phyloP scores from a whole-genome alignment of 2,113 vertebrate species.

The Thunnus thynnus region DNA sequence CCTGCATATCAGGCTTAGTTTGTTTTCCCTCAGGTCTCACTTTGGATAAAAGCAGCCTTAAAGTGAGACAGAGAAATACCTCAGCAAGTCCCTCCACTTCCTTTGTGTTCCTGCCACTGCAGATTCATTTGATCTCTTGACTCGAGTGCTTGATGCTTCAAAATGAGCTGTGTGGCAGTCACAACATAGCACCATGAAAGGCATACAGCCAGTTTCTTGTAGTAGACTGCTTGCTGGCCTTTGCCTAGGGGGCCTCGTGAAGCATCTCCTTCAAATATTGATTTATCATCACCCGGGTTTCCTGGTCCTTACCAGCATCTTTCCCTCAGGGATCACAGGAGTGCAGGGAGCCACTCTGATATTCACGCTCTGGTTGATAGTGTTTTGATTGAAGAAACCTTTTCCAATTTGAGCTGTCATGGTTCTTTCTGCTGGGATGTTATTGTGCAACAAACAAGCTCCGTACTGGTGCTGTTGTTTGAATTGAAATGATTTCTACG shows the following conservation, averaged over 20 bases:
- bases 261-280: constrained; percentile 52
- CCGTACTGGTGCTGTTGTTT: neutral
- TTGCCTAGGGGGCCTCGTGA: neutral
- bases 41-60: constrained; percentile 21
- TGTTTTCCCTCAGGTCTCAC: constrained; percentile 39
- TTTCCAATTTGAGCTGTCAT: constrained; percentile 26
- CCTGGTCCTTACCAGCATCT: constrained; percentile 7
- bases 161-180: constrained; percentile 15
- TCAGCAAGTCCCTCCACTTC: neutral
- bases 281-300: constrained; percentile 45
- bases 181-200: neutral
- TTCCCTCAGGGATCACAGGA: constrained; percentile 31
- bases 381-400: constrained; percentile 28
- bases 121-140: neutral
- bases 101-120: neutral
- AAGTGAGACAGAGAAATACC: constrained; percentile 5
- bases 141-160: neutral
- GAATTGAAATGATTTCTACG: neutral
- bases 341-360: constrained; percentile 33
- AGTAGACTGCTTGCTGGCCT: constrained; percentile 1
- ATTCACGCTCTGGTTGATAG: neutral
- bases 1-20: constrained; percentile 28
- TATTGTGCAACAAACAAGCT: constrained; percentile 5
- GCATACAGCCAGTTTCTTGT: constrained; percentile 9
- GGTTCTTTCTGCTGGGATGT: neutral